These are phyloP conservation scores for Rhagophthalmus giganteus DNA, from an alignment of 2,888 invertebrate species.

Conservation along the genomic window DNA sequence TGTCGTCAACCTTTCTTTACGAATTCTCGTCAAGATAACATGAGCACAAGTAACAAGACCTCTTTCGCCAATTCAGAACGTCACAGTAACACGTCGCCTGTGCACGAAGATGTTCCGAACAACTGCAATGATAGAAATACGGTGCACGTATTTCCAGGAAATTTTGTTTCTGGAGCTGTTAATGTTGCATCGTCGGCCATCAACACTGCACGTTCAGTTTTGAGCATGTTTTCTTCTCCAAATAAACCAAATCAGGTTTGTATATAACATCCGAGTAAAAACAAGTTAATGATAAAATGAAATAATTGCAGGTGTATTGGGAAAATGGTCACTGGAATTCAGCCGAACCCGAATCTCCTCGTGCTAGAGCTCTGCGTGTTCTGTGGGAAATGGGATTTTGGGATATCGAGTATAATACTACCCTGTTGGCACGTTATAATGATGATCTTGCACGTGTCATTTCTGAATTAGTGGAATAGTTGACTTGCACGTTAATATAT, in stretches of 20 bases:
- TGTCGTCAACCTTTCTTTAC: constrained; percentile 5
- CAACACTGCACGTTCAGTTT: constrained; percentile 53
- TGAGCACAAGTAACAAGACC: neutral
- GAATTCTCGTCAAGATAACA: neutral
- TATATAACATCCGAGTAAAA: neutral
- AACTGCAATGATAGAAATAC: constrained; percentile 10
- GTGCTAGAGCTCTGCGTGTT: constrained; percentile 48
- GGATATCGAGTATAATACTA: constrained; percentile 52
- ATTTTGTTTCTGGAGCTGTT: constrained; percentile 54
- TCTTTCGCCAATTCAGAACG: neutral
- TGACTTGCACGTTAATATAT: neutral
- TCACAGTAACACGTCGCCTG: neutral
- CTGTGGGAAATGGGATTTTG: constrained; percentile 56
- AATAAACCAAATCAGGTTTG: constrained; percentile 9
- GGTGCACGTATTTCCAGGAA: constrained; percentile 51
- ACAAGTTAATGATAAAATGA: neutral
- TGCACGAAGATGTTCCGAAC: neutral
- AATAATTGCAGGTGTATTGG: constrained; percentile 41
- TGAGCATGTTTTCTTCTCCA: constrained; percentile 51
- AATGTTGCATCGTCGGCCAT: constrained; percentile 55
- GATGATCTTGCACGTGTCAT: constrained; percentile 54
- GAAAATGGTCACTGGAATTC: constrained; percentile 49
- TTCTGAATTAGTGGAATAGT: constrained; percentile 47
- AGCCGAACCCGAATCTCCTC: constrained; percentile 41
- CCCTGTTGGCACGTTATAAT: constrained; percentile 51